A percentile compares a stretch with the other conserved stretches of the same genome.
These are phyloP conservation scores for Delichon dasypus DNA, from an alignment of 2,797 vertebrate genomes.

Conservation along the genomic window DNA sequence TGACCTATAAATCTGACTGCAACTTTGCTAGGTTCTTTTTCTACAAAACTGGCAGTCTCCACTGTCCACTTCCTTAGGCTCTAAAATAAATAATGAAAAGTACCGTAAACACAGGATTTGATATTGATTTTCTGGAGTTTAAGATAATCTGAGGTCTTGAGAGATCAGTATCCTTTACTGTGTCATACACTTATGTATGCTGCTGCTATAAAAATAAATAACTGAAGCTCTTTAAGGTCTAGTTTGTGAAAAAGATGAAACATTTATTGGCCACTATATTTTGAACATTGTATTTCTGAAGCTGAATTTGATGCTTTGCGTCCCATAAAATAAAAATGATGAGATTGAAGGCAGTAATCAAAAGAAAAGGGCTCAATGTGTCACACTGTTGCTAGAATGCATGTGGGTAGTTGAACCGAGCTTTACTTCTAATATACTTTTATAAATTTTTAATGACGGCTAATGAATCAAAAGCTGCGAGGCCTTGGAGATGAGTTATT, in stretches of 20 bases:
- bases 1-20: neutral
- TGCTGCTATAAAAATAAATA: conserved; percentile 69
- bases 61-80: conserved; percentile 11
- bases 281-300: conserved; percentile 63
- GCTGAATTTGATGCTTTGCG: conserved; percentile 40
- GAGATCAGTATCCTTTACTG: conserved; percentile 47
- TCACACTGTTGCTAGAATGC: neutral
- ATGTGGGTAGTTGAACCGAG: neutral
- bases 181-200: conserved; percentile 56
- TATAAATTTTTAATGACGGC: conserved; percentile 38
- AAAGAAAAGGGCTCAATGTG: conserved; percentile 38
- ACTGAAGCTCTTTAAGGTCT: conserved; percentile 61
- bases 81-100: conserved; percentile 64
- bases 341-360: conserved; percentile 50
- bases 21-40: conserved; percentile 19
- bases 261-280: conserved; percentile 56
- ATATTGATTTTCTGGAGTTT: conserved; percentile 65
- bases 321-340: conserved; percentile 63
- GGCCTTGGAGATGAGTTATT: neutral
- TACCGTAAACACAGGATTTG: conserved; percentile 47
- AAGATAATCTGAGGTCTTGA: conserved; percentile 64
- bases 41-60: neutral
- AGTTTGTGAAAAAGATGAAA: conserved; percentile 58
- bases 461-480: conserved; percentile 43
- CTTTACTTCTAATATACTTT: conserved; percentile 4